Percentiles rank a stretch among this genome's conserved stretches.
Evolutionary conservation across 2,888 invertebrate species (phyloP).

Genomic region (Lasioglossum lativentre): DNA sequence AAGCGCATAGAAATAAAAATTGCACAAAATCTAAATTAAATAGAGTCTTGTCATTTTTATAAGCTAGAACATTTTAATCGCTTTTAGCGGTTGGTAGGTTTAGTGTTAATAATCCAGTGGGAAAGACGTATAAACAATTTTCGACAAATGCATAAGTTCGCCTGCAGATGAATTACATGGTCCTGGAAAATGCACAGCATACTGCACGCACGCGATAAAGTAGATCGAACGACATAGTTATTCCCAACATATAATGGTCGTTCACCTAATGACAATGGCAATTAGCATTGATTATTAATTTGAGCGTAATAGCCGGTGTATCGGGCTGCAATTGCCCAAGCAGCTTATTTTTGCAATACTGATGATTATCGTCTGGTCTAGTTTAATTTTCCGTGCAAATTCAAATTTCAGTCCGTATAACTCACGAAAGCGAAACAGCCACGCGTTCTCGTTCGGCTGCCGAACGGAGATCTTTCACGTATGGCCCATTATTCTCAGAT

Average conservation of each 20-base stretch:
- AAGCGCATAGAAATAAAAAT: too few relatives aligned
- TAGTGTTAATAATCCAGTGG: neutral
- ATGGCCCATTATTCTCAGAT: neutral
- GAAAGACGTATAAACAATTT: neutral
- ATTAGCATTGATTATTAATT: constrained; percentile 67
- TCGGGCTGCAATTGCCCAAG: constrained; percentile 41
- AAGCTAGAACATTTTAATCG: too few relatives aligned
- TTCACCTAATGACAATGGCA: constrained; percentile 64
- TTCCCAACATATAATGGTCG: constrained; percentile 48
- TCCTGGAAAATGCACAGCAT: constrained; percentile 14
- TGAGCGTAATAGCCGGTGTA: constrained; percentile 53
- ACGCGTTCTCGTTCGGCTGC: neutral
- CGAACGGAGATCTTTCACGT: neutral
- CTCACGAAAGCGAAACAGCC: neutral
- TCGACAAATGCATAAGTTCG: neutral
- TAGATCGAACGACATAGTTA: constrained; percentile 44
- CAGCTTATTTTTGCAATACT: constrained; percentile 53
- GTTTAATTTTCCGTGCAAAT: constrained; percentile 35
- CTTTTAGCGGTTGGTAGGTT: too few relatives aligned
- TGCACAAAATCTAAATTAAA: too few relatives aligned
- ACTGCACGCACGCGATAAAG: constrained; percentile 20
- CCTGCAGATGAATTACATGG: constrained; percentile 15
- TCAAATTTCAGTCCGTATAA: constrained; percentile 28
- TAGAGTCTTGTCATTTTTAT: too few relatives aligned
- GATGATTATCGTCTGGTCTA: constrained; percentile 48